Base-by-base conservation (phyloP, 2,113 vertebrate genomes). In the Callithrix jacchus region DNA sequence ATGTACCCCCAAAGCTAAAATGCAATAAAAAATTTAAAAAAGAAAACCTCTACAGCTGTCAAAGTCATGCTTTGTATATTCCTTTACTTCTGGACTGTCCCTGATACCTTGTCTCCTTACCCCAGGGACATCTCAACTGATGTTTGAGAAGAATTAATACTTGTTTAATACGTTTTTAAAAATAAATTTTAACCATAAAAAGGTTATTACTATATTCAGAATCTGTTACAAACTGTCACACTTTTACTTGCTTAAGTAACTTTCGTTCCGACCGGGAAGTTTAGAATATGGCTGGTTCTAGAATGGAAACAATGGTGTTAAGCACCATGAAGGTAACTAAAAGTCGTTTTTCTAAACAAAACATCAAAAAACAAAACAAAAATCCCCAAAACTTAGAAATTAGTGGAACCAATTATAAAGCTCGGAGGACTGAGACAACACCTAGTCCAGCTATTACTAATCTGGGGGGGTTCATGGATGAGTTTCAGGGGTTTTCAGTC, bases 221-320 rank as follows among this genome's bases (percentile, higher is more conserved):
- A 35, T 49, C 42, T 94, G 0, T 70, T 89, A 84, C 77, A 88
- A 56, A 61, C 10, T 35, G 47, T 30, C 35, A 81, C n/a, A 52
- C 40, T 88, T 93, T n/a, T 56, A 30, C 30, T 54, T 61, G 17
- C 23, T 73, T 71, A 94, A 35, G 64, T 66, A 68, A 35, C 56
- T 56, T 87, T 21, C 93, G 42, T 21, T 81, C 14, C 87, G 82
- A 74, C 18, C 4, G 68, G 87, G 68, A 91, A 56, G 70, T 4
- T n/a, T 81, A 86, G 56, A 49, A 49, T 58, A 52, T 58, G 82
- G 23, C 71, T 92, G 68, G 27, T 47, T 97, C 74, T 93, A 68
- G n/a, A 68, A 61, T 76, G 76, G 88, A 92, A 91, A 49, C 56
- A 2, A 3, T 27, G 81, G 49, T 61, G 10, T n/a, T n/a, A 58